phyloP scores from a whole-genome alignment of 2,888 invertebrate species.

The Platynereis dumerilii region DNA sequence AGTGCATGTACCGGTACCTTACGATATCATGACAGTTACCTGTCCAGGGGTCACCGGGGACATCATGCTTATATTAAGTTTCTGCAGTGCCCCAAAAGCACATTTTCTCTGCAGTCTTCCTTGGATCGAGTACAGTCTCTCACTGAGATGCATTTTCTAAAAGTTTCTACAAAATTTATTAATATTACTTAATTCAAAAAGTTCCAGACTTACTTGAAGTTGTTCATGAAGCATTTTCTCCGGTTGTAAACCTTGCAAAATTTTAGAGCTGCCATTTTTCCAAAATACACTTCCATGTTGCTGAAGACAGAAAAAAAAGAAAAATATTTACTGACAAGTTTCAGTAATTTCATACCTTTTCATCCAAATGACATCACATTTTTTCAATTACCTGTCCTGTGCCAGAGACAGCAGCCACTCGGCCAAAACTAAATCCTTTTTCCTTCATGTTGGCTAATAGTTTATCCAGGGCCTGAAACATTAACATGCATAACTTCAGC shows the following conservation, averaged over 20 bases:
- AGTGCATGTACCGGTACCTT: no score
- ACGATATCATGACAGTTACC: no score
- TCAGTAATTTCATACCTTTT: not conserved
- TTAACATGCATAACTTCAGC: no score
- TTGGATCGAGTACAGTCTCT: no score
- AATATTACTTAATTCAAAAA: no score
- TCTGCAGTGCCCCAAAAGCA: no score
- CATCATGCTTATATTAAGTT: no score
- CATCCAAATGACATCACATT: no score
- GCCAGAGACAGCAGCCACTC: conserved; percentile 85
- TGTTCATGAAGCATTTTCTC: conserved; percentile 83
- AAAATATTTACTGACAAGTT: not conserved
- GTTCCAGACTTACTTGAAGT: conserved; percentile 73
- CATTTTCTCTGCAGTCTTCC: no score
- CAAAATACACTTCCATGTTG: conserved; percentile 99
- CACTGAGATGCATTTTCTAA: no score
- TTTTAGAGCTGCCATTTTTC: conserved; percentile 76
- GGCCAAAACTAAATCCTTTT: conserved; percentile 81
- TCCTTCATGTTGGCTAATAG: conserved; percentile 83
- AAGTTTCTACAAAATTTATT: no score
- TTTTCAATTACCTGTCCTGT: conserved; percentile 94
- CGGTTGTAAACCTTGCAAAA: conserved; percentile 73
- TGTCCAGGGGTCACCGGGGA: no score
- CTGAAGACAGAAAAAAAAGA: conserved; percentile 65
- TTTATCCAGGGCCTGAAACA: conserved; percentile 83